Conservation (phyloP, 2,888 invertebrate genomes). For the Platypus cylindrus region DNA sequence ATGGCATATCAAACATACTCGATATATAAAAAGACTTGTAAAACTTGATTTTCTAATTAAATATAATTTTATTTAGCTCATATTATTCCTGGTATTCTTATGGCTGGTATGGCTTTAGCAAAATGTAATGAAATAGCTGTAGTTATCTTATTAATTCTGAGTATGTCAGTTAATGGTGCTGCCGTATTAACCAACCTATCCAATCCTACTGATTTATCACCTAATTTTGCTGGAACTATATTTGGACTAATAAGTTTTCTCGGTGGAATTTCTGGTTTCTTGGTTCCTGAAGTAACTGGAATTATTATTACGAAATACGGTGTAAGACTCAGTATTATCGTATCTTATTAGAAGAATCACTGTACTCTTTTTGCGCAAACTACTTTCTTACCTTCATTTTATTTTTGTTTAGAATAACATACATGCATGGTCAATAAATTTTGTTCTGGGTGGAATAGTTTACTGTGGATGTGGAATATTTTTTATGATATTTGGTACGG, state of each 20-base stretch:
- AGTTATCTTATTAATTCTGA: slow-evolving; percentile 18
- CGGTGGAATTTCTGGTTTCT: slow-evolving; percentile 23
- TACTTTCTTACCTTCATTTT: not conserved
- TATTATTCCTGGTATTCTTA: slow-evolving; percentile 39
- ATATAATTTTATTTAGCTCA: slow-evolving; percentile 41
- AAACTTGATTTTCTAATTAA: no score
- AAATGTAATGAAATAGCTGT: slow-evolving; percentile 17
- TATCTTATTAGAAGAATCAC: slow-evolving; percentile 2
- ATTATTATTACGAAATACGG: slow-evolving; percentile 14
- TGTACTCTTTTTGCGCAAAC: not conserved
- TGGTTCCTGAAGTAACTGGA: slow-evolving; percentile 19
- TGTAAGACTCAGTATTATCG: slow-evolving; percentile 11
- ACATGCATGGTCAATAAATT: slow-evolving; percentile 30
- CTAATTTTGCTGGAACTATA: slow-evolving; percentile 24
- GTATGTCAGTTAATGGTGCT: slow-evolving; percentile 24
- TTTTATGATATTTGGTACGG: slow-evolving; percentile 32
- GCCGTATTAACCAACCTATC: slow-evolving; percentile 22
- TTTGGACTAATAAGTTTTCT: slow-evolving; percentile 24
- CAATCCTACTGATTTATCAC: slow-evolving; percentile 25
- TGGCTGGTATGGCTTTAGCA: slow-evolving; percentile 21
- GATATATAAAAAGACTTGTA: no score
- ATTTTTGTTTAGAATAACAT: slow-evolving; percentile 27
- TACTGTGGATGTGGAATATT: slow-evolving; percentile 29
- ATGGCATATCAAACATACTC: no score
- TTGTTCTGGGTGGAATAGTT: slow-evolving; percentile 30